Conservation (phyloP, 2,797 vertebrate species). For the Lutjanus campechanus region DNA sequence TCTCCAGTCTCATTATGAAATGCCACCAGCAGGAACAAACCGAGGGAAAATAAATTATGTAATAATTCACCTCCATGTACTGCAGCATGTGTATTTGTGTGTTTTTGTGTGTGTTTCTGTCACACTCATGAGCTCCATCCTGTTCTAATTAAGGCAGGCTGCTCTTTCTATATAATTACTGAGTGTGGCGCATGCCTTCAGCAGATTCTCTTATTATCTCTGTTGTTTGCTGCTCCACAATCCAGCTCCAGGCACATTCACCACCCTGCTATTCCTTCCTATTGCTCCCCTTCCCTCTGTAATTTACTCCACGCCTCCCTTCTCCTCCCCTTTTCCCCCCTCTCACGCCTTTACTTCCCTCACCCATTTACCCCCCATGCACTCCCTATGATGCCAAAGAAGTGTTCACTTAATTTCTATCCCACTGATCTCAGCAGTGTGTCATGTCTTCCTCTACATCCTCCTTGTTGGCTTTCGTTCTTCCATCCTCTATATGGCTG, state of each 20-base stretch:
- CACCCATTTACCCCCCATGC: slow-evolving; percentile 45
- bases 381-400: slow-evolving; percentile 12
- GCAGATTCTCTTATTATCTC: slow-evolving; percentile 72
- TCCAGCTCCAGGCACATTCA: slow-evolving; percentile 55
- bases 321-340: slow-evolving; percentile 19
- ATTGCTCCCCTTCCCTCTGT: slow-evolving; percentile 50
- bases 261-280: slow-evolving; percentile 60
- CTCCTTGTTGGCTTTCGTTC: background rate
- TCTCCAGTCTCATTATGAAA: slow-evolving; percentile 61
- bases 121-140: slow-evolving; percentile 55
- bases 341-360: slow-evolving; percentile 29
- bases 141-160: slow-evolving; percentile 75
- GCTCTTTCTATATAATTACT: slow-evolving; percentile 71
- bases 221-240: slow-evolving; percentile 65
- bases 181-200: slow-evolving; percentile 59
- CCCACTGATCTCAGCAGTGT: slow-evolving; percentile 43
- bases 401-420: slow-evolving; percentile 47
- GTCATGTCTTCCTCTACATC: slow-evolving; percentile 23
- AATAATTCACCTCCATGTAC: slow-evolving; percentile 61
- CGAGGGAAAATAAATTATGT: slow-evolving; percentile 50
- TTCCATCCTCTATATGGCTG: background rate
- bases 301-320: slow-evolving; percentile 56
- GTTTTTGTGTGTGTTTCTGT: slow-evolving; percentile 29
- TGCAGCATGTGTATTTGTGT: slow-evolving; percentile 21
- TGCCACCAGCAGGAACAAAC: slow-evolving; percentile 52